Evolutionary conservation across 2,113 vertebrate genomes (phyloP), one percentile per base, ranked within the genome.

Genomic region (Ammodramus savannarum): DNA sequence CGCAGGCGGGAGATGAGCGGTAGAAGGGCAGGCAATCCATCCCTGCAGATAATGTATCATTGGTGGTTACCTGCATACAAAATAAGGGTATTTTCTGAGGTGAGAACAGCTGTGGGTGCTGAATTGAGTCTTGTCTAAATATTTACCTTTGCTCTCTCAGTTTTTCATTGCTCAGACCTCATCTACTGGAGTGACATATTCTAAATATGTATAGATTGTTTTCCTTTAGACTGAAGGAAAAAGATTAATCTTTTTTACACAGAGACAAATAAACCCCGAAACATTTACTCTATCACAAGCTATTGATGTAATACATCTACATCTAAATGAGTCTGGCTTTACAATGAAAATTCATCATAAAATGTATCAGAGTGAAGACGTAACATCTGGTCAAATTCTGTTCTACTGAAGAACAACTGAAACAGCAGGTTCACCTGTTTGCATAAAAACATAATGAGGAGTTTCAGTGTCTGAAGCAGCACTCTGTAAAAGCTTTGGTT

Each of bases 11-110:
- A 9, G 96, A 92, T 2, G 99, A 99, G 59, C 99, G 99, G 84
- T 97, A 97, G 90, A 99, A 99, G 16, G 99, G 98, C 86, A 99
- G 79, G 68, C 99, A 99, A 46, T 92, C 43, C 74, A 80, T 48
- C 31, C 66, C 80, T 4, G 68, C 7, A 10, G 91, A 82, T 46
- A 79, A 27, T 4, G 74, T 74, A 15, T 98, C 96, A 32, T 95
- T 92, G 48, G 44, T n/a, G 6, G 95, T 79, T 59, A 98, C 96
- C 99, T 99, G 98, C 34, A 20, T 16, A 67, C 58, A 27, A 4
- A 81, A 72, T 20, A 46, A 52, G 1, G 5, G 8, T 15, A 38
- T 62, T 80, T 93, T 85, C 69, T 72, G 41, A 73, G 38, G 19
- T 58, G 49, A 92, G 23, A 82, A 43, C 29, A 71, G 8, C 15